These are phyloP conservation scores for Meliscaeva auricollis DNA, from an alignment of 2,888 invertebrate species.

Conservation along the genomic window DNA sequence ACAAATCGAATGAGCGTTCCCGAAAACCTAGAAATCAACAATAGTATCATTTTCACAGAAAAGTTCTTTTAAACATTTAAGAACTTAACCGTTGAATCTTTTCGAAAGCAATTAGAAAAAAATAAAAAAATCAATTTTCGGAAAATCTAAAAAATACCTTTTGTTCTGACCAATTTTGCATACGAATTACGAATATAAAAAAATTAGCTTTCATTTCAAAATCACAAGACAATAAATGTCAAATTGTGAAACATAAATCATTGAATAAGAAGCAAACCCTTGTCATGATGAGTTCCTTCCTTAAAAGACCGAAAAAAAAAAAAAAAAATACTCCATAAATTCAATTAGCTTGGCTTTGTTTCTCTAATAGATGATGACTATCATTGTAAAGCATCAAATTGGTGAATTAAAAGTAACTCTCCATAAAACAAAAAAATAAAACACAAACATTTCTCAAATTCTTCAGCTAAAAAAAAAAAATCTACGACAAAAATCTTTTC, in stretches of 20 bases:
- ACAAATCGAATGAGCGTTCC: too few relatives aligned
- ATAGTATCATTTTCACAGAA: too few relatives aligned
- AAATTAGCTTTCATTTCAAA: constrained; percentile 3
- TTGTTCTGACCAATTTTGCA: not conserved
- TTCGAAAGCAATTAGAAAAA: too few relatives aligned
- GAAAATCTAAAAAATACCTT: not conserved
- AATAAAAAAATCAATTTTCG: not conserved
- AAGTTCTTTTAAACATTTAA: too few relatives aligned
- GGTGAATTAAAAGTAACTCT: constrained; percentile 51
- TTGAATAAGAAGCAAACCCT: constrained; percentile 11
- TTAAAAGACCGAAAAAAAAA: not conserved
- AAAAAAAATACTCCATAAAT: constrained; percentile 26
- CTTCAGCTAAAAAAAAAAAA: not conserved
- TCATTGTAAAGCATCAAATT: constrained; percentile 69
- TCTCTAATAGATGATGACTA: constrained; percentile 60
- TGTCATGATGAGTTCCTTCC: not conserved
- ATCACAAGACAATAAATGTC: constrained; percentile 9
- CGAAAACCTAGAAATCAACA: too few relatives aligned
- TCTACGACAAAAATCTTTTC: not conserved
- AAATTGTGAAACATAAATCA: constrained; percentile 5
- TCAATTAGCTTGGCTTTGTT: constrained; percentile 67
- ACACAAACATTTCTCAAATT: constrained; percentile 18
- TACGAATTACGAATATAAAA: not conserved
- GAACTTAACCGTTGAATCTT: too few relatives aligned
- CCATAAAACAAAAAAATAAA: constrained; percentile 5